These are phyloP conservation scores for Ophioderma brevispina DNA, from an alignment of 35 echinoderm and acorn worm species.

Conservation along the genomic window DNA sequence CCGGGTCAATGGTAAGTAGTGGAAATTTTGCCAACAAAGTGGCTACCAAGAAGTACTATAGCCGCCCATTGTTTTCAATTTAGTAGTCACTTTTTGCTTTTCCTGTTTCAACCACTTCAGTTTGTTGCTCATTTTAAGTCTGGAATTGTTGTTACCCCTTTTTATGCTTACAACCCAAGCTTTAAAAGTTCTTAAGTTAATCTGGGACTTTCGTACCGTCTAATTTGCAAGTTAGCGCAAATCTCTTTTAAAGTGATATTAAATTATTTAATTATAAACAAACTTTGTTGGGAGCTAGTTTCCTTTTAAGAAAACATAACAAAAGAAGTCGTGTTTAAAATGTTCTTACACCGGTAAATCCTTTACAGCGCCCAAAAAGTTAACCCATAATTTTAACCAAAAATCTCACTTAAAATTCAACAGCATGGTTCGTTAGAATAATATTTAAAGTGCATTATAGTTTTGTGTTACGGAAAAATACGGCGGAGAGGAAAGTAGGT, in stretches of 20 bases:
- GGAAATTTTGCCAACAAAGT: not conserved
- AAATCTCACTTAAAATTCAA: conserved; percentile 15
- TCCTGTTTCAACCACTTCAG: not conserved
- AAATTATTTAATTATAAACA: not conserved
- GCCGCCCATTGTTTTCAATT: not conserved
- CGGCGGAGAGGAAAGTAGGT: not conserved
- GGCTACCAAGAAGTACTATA: not conserved
- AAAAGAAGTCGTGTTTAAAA: too few species aligned
- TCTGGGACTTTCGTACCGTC: not conserved
- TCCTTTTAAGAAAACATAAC: too few species aligned
- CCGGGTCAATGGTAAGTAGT: not conserved
- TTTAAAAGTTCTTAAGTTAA: too few species aligned
- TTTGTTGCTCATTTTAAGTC: not conserved
- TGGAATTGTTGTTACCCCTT: not conserved
- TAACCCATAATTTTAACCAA: conserved; percentile 7
- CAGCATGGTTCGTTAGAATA: not conserved
- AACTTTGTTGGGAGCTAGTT: too few species aligned
- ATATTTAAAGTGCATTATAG: conserved; percentile 15
- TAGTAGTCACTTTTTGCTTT: not conserved
- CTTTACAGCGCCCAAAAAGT: not conserved
- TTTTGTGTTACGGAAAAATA: not conserved
- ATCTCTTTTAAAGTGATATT: not conserved
- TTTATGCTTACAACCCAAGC: too few species aligned
- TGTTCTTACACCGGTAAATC: not conserved
- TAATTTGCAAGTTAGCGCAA: not conserved